Evolutionary conservation across 1,140 invertebrate species (phyloP).

Genomic region (Hormaphis cornu): DNA sequence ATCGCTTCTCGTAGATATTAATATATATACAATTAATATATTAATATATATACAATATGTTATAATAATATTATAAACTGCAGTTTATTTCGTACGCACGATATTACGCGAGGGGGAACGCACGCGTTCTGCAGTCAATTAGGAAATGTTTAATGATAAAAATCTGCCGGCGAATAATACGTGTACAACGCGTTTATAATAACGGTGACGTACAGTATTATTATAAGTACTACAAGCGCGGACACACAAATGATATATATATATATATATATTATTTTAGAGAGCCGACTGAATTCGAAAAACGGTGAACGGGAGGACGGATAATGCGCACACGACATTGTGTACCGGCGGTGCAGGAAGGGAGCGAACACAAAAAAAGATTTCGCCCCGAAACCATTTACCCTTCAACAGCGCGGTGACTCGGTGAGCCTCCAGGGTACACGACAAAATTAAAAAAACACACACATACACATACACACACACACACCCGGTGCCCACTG

Average conservation of each 20-base stretch:
- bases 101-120: not conserved
- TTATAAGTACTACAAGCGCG: too few relatives aligned
- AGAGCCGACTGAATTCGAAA: too few relatives aligned
- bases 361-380: conserved; percentile 7
- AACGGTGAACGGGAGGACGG: not conserved
- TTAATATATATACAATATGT: too few relatives aligned
- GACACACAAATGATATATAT: not conserved
- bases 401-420: not conserved
- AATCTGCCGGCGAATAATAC: not conserved
- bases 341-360: not conserved
- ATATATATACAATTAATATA: too few relatives aligned
- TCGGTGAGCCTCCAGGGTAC: not conserved
- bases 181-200: not conserved
- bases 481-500: not conserved
- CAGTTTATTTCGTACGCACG: too few relatives aligned
- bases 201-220: too few relatives aligned
- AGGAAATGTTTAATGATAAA: conserved; percentile 23
- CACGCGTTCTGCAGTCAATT: not conserved
- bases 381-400: conserved; percentile 6
- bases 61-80: too few relatives aligned
- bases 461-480: not conserved
- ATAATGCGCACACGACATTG: not conserved
- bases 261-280: too few relatives aligned
- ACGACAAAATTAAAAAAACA: conserved; percentile 21
- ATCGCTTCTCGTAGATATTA: too few relatives aligned